These are phyloP conservation scores for Chelmon rostratus DNA, from an alignment of 2,797 vertebrate species.

Conservation along the genomic window DNA sequence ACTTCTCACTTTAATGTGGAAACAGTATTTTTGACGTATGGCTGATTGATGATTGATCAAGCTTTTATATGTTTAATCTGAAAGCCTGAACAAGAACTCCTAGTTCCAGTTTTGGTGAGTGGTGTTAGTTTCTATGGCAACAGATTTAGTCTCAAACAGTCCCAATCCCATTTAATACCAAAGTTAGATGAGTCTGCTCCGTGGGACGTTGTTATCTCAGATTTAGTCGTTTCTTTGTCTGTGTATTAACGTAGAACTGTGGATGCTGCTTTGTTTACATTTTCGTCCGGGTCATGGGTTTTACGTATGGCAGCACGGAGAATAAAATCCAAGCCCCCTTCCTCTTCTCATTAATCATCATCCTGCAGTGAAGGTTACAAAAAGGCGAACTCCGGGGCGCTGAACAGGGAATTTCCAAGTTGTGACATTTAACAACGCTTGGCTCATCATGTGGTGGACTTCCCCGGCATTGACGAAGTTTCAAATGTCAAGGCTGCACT, in stretches of 20 bases:
- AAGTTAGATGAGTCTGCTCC: not conserved
- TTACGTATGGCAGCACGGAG: slow-evolving; percentile 1
- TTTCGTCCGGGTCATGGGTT: slow-evolving; percentile 20
- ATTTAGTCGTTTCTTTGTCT: slow-evolving; percentile 17
- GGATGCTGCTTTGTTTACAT: slow-evolving; percentile 36
- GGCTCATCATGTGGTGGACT: slow-evolving; percentile 53
- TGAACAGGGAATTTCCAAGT: slow-evolving; percentile 69
- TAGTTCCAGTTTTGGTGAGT: slow-evolving; percentile 1
- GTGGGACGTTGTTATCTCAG: not conserved
- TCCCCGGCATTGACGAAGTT: slow-evolving; percentile 48
- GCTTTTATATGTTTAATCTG: not conserved
- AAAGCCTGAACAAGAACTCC: not conserved
- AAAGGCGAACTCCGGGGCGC: slow-evolving; percentile 40
- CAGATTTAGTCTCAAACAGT: slow-evolving; percentile 17
- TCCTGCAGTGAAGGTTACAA: slow-evolving; percentile 33
- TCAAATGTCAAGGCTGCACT: slow-evolving; percentile 44
- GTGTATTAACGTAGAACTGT: slow-evolving; percentile 5
- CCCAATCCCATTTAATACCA: slow-evolving; percentile 13
- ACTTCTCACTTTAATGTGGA: not conserved
- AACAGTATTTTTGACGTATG: not conserved
- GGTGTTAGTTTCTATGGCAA: slow-evolving; percentile 16
- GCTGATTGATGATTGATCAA: slow-evolving; percentile 13
- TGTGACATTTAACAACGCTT: slow-evolving; percentile 64
- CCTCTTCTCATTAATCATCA: slow-evolving; percentile 53
- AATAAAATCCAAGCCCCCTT: slow-evolving; percentile 13